Conservation (phyloP, 2,797 vertebrate genomes). For the Cyclura pinguis region DNA sequence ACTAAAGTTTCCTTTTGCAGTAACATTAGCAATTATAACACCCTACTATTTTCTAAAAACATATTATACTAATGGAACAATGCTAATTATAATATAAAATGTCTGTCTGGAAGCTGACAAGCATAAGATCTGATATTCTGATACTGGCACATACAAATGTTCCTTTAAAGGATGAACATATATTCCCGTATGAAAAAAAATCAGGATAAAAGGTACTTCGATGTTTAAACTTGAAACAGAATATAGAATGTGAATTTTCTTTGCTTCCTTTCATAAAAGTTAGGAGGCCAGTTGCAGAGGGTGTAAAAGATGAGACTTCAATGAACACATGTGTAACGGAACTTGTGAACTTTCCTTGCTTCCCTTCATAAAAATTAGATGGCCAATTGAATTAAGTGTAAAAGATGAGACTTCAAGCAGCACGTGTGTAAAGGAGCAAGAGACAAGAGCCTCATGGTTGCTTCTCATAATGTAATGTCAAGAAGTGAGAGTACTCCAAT, state of each 20-base stretch:
- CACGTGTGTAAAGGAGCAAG: slow-evolving; percentile 8
- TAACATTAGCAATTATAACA: background rate
- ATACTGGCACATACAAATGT: background rate
- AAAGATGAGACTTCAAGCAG: slow-evolving; percentile 19
- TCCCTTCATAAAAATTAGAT: background rate
- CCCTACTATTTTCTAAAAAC: background rate
- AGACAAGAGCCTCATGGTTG: background rate
- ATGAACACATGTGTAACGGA: slow-evolving; percentile 9
- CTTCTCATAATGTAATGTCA: slow-evolving; percentile 11
- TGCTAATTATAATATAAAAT: background rate
- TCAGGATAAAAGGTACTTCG: background rate
- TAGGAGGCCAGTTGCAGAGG: slow-evolving; percentile 2
- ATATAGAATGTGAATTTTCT: background rate
- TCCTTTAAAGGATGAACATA: background rate
- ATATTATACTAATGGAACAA: background rate
- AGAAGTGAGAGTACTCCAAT: background rate
- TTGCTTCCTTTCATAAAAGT: background rate
- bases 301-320: slow-evolving; percentile 22
- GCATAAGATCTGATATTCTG: background rate
- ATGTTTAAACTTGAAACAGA: slow-evolving; percentile 1
- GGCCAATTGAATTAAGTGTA: slow-evolving; percentile 14
- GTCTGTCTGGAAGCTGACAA: background rate
- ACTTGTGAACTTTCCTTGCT: background rate
- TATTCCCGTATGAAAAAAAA: background rate
- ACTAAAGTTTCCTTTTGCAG: background rate